Evolutionary conservation across 2,113 vertebrate species (phyloP), one percentile per base, ranked within the genome.

Genomic region (Siniperca chuatsi): DNA sequence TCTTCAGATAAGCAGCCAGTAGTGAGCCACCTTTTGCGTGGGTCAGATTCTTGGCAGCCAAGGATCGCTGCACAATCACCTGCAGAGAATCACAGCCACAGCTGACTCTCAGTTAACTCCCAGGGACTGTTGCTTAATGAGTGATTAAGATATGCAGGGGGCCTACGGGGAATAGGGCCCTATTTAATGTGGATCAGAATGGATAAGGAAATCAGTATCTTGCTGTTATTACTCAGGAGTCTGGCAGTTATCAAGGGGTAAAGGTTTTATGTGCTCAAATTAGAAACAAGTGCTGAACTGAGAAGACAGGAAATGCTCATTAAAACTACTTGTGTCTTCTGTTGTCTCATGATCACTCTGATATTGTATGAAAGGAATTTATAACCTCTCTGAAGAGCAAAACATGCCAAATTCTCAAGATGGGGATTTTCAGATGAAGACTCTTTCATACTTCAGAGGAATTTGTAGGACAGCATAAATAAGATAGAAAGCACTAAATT

Each of bases 21-120:
- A 99, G 91, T 4, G 98, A 98, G 23, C 97, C 98, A 4, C 97
- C 98, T 93, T 99, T 99, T 29, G 98, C 98, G 0, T 99, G 98
- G 20, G 96, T 96, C 75, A 99, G 94, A 90, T 92, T 98, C 92
- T 97, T 99, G 72, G 98, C 97, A 50, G 98, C 96, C 37, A 99
- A 93, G 0, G 97, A 98, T 82, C 98, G 96, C 93, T 99, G 98
- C 37, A 99, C 98, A 0, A 99, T 99, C 85, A 99, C 98, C 98
- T 99, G 85, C 80, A 92, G 87, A 86, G 52, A 77, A 76, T 68
- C 55, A 72, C 5, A 78, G 50, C 4, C 13, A 79, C 42, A 72
- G 35, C 0, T 35, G 44, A 75, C 40, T 21, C 18, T 85, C 8
- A 52, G 18, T 75, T 57, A 75, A 21, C 42, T 2, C 13, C 33